phyloP scores from a whole-genome alignment of 2,888 invertebrate genomes.

The Bruchidius siliquastri region DNA sequence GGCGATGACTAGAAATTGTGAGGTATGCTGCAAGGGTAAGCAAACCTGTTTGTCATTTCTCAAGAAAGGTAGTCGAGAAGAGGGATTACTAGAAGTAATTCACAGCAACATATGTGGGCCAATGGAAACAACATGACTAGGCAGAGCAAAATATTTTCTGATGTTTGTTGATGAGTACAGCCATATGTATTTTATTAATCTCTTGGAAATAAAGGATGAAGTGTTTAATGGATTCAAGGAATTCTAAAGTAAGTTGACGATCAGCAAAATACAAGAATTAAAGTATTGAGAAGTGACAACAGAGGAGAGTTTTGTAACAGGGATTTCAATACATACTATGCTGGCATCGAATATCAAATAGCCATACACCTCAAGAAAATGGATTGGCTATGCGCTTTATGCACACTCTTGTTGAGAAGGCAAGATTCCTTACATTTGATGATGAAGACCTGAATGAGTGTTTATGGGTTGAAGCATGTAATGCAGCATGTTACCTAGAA shows the following conservation, averaged over 20 bases:
- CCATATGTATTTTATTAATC: conserved; percentile 28
- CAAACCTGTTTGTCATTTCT: no score
- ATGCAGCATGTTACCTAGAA: conserved; percentile 15
- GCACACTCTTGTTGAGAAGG: conserved; percentile 23
- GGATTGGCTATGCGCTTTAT: conserved; percentile 26
- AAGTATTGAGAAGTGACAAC: conserved; percentile 27
- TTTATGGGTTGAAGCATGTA: conserved; percentile 20
- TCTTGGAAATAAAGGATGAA: conserved; percentile 31
- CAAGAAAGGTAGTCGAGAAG: not conserved
- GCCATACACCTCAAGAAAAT: conserved; percentile 32
- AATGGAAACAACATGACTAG: conserved; percentile 21
- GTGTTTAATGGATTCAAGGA: conserved; percentile 24
- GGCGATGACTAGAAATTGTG: no score
- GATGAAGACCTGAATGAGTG: conserved; percentile 11
- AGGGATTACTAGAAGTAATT: no score
- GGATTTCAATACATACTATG: no score
- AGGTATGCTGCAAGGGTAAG: no score
- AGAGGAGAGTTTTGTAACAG: conserved; percentile 29
- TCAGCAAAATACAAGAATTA: conserved; percentile 27
- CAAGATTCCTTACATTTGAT: conserved; percentile 19
- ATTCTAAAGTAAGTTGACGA: conserved; percentile 31
- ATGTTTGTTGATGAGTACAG: conserved; percentile 36
- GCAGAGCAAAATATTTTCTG: conserved; percentile 28
- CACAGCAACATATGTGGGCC: conserved; percentile 16
- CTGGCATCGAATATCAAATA: conserved; percentile 28